Conservation (phyloP, 1,140 invertebrate genomes). For the Drosophila navojoa region DNA sequence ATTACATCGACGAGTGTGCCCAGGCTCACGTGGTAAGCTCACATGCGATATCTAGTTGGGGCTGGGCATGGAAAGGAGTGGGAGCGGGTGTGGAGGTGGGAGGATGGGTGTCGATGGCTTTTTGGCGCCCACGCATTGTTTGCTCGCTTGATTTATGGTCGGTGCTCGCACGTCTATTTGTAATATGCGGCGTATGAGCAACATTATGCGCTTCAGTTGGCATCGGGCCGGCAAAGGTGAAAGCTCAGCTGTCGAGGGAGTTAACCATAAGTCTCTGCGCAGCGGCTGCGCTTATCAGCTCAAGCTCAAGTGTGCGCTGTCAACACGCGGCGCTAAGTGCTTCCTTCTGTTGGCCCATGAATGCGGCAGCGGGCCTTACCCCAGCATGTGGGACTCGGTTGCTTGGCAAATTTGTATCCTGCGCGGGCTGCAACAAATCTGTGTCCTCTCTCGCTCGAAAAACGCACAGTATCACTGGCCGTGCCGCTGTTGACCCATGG, state of each 20-base stretch:
- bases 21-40: slow-evolving; percentile 91
- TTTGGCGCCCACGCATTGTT: slow-evolving; percentile 73
- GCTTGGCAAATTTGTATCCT: slow-evolving; percentile 78
- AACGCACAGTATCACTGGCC: slow-evolving; percentile 66
- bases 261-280: slow-evolving; percentile 32
- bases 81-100: not conserved
- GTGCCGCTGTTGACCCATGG: slow-evolving; percentile 67
- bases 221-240: slow-evolving; percentile 54
- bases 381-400: not conserved
- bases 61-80: not conserved
- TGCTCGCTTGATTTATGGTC: slow-evolving; percentile 70
- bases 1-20: slow-evolving; percentile 98
- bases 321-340: slow-evolving; percentile 77
- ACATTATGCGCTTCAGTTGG: slow-evolving; percentile 57
- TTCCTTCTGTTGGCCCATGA: slow-evolving; percentile 47
- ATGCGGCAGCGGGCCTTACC: not conserved
- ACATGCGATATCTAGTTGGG: not conserved
- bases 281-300: slow-evolving; percentile 60
- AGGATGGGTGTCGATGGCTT: slow-evolving; percentile 65
- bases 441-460: slow-evolving; percentile 51
- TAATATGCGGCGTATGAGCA: slow-evolving; percentile 76
- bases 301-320: slow-evolving; percentile 60
- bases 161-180: slow-evolving; percentile 63
- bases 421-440: slow-evolving; percentile 72
- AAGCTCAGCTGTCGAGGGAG: slow-evolving; percentile 64